These are phyloP conservation scores for Drosophila kokeensis DNA, from an alignment of 2,888 invertebrate genomes.

Conservation along the genomic window DNA sequence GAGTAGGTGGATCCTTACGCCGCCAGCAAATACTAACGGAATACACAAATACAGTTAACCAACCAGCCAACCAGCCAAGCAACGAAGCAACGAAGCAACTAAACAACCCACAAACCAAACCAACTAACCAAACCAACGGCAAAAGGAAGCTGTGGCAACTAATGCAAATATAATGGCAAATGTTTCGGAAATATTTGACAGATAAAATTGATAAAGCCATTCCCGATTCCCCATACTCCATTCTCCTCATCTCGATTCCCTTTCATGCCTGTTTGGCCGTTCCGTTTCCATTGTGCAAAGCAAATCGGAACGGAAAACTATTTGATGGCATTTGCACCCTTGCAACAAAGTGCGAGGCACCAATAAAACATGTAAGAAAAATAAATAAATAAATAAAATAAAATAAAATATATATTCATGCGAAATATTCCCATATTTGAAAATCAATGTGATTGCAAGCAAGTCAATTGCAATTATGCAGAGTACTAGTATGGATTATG, in stretches of 20 bases:
- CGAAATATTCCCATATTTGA: neutral
- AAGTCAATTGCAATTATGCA: neutral
- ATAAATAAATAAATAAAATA: conserved; percentile 2
- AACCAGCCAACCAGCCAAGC: neutral
- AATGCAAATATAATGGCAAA: conserved; percentile 83
- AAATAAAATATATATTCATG: neutral
- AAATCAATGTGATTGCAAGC: neutral
- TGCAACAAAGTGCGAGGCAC: conserved; percentile 21
- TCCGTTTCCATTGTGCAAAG: conserved; percentile 49
- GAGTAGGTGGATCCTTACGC: conserved; percentile 39
- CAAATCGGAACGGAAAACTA: conserved; percentile 71
- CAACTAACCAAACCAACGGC: conserved; percentile 22
- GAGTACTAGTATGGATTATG: neutral
- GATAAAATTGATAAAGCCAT: conserved; percentile 80
- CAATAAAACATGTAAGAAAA: conserved; percentile 14
- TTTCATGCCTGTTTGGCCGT: conserved; percentile 23
- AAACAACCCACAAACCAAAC: neutral
- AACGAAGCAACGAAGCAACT: neutral
- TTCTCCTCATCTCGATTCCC: neutral
- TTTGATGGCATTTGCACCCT: conserved; percentile 62
- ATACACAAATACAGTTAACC: conserved; percentile 46
- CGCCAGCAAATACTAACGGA: conserved; percentile 39
- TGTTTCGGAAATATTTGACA: conserved; percentile 81
- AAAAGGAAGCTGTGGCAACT: conserved; percentile 75
- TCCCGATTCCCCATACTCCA: neutral